phyloP scores from a whole-genome alignment of 2,113 vertebrate species.

The Pteropus alecto region DNA sequence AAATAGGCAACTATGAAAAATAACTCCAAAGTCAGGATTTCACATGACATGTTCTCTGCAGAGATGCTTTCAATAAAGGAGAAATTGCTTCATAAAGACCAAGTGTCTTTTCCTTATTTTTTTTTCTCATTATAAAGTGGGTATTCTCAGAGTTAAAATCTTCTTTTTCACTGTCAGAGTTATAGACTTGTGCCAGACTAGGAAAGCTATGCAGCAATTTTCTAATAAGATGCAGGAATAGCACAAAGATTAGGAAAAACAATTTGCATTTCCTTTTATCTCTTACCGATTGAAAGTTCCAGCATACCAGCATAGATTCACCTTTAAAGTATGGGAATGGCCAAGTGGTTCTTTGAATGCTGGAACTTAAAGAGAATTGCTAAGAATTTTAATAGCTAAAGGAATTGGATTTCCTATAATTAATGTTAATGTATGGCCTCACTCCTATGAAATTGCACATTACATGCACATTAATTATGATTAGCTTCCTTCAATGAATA shows the following conservation, averaged over 20 bases:
- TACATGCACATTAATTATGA: slow-evolving; percentile 53
- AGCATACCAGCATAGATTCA: background rate
- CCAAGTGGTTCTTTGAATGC: slow-evolving; percentile 25
- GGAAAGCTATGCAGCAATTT: slow-evolving; percentile 3
- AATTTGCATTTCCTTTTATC: slow-evolving; percentile 33
- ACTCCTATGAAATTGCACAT: slow-evolving; percentile 63
- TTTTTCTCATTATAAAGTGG: background rate
- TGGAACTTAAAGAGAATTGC: background rate
- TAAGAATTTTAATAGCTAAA: slow-evolving; percentile 60
- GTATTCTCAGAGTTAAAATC: slow-evolving; percentile 33
- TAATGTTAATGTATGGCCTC: background rate
- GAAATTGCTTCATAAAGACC: background rate
- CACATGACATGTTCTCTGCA: background rate
- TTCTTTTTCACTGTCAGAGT: background rate
- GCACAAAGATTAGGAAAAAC: background rate
- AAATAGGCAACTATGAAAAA: slow-evolving; percentile 30
- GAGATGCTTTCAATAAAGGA: background rate
- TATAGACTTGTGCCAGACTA: background rate
- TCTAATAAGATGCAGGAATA: background rate
- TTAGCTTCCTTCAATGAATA: slow-evolving; percentile 55
- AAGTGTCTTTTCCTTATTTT: background rate
- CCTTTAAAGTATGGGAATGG: background rate
- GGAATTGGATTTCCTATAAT: slow-evolving; percentile 46
- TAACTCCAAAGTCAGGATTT: slow-evolving; percentile 33
- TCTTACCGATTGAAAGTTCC: slow-evolving; percentile 40